Percentiles rank a stretch among this genome's conserved stretches.
These are phyloP conservation scores for Hystrix brachyura DNA, from an alignment of 2,113 vertebrate species.

Conservation along the genomic window DNA sequence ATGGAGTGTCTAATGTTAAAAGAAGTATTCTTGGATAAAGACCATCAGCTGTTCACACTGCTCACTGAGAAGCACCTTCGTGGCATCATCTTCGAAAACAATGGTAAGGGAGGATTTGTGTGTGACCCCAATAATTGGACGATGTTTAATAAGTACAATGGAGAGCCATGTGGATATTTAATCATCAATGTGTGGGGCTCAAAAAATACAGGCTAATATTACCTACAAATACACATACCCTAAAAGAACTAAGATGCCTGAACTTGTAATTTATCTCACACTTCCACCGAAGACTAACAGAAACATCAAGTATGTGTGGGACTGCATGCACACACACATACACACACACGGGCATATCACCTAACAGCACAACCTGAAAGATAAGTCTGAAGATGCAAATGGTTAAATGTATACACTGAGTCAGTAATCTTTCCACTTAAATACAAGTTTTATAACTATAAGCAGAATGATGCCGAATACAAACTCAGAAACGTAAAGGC, in stretches of 20 bases:
- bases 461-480: not conserved
- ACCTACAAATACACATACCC: not conserved
- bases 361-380: not conserved
- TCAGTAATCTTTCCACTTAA: constrained; percentile 29
- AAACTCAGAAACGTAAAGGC: not conserved
- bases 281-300: constrained; percentile 41
- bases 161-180: not conserved
- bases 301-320: not conserved
- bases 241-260: not conserved
- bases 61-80: not conserved
- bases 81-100: not conserved
- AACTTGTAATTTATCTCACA: constrained; percentile 37
- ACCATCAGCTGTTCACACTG: not conserved
- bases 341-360: not conserved
- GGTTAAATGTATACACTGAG: not conserved
- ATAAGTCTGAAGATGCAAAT: not conserved
- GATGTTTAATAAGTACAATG: not conserved
- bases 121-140: not conserved
- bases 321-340: accelerated
- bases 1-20: not conserved
- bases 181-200: not conserved
- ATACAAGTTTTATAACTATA: not conserved
- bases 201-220: not conserved
- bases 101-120: not conserved
- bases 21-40: not conserved